Conservation (phyloP, 2,113 vertebrate species). For the Buteo buteo region DNA sequence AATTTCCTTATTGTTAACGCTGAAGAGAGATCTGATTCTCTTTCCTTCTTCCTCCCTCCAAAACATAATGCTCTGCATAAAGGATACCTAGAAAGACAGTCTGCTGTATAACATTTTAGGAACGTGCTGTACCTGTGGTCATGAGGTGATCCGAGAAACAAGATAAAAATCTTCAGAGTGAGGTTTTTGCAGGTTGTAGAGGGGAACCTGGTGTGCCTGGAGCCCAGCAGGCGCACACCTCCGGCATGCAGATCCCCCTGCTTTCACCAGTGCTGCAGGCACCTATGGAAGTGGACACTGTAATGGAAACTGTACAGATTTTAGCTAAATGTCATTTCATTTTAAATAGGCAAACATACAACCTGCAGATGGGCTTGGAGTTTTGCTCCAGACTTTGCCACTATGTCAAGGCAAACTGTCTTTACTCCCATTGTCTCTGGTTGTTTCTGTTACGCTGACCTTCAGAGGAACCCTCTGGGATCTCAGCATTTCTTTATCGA, state of each 20-base stretch:
- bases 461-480: slow-evolving; percentile 41
- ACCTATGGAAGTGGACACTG: fast-evolving
- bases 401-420: background rate
- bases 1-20: background rate
- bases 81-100: background rate
- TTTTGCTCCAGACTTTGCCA: background rate
- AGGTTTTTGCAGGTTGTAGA: background rate
- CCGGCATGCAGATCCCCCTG: background rate
- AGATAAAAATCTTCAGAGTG: background rate
- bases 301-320: background rate
- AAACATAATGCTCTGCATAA: background rate
- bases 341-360: background rate
- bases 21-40: background rate
- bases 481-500: background rate
- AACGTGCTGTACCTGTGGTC: background rate
- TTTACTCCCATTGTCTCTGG: background rate
- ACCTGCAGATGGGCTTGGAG: background rate
- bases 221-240: background rate
- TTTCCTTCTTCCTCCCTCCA: background rate
- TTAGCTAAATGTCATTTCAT: background rate
- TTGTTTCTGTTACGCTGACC: slow-evolving; percentile 5
- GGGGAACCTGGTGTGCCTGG: background rate
- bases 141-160: background rate
- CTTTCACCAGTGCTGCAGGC: background rate
- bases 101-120: fast-evolving